A percentile compares a stretch with the other conserved stretches of the same genome.
Evolutionary conservation across 2,797 vertebrate genomes (phyloP).

Genomic region (Microchirus variegatus): DNA sequence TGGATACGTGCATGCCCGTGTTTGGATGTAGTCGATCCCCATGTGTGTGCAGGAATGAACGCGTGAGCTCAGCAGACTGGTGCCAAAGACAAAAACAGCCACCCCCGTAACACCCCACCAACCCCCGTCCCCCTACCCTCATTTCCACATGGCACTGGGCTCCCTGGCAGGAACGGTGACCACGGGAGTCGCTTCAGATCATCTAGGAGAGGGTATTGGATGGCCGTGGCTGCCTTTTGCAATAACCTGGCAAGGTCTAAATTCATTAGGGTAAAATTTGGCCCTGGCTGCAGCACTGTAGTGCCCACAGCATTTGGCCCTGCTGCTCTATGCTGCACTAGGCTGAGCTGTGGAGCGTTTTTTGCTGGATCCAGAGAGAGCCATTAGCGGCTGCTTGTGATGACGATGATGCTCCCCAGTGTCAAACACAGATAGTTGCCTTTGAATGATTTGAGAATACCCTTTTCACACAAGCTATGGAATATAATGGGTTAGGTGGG

Average conservation of each 20-base stretch:
- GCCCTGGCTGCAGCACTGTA: constrained; percentile 70
- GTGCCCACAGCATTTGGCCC: constrained; percentile 82
- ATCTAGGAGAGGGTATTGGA: constrained; percentile 82
- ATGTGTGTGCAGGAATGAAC: constrained; percentile 68
- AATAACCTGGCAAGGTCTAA: constrained; percentile 80
- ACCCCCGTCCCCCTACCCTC: not conserved
- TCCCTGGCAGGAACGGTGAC: constrained; percentile 73
- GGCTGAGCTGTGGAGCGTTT: constrained; percentile 68
- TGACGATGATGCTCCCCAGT: constrained; percentile 78
- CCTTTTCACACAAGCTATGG: constrained; percentile 72
- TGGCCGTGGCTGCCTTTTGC: constrained; percentile 74
- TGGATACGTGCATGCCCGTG: constrained; percentile 14
- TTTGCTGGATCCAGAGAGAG: constrained; percentile 79
- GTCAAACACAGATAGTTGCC: constrained; percentile 80
- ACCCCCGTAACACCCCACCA: constrained; percentile 12
- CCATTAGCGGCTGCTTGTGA: constrained; percentile 81
- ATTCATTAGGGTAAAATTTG: constrained; percentile 85
- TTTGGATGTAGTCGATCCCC: constrained; percentile 19
- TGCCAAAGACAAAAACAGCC: constrained; percentile 76
- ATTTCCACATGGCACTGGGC: constrained; percentile 76
- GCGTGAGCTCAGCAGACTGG: constrained; percentile 54
- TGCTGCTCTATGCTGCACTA: constrained; percentile 57
- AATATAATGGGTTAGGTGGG: constrained; percentile 64
- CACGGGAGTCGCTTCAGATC: constrained; percentile 80
- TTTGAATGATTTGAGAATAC: constrained; percentile 80